These are phyloP conservation scores for Drosophila meridiana DNA, from an alignment of 2,888 invertebrate genomes.

Conservation along the genomic window DNA sequence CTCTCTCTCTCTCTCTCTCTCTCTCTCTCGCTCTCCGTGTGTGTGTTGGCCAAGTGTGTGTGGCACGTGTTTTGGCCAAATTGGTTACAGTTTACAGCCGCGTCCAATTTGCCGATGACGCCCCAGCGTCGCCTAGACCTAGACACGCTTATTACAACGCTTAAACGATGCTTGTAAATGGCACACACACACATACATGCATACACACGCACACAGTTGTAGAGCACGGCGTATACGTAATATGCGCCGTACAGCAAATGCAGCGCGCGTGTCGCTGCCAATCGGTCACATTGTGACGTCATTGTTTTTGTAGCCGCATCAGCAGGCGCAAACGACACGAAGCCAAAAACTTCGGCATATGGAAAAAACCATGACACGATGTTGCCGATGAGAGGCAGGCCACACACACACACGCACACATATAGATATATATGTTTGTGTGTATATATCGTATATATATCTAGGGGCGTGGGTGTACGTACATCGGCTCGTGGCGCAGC, in stretches of 20 bases:
- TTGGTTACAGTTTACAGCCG: slow-evolving; percentile 64
- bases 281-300: slow-evolving; percentile 65
- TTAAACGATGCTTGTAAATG: slow-evolving; percentile 21
- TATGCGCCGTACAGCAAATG: slow-evolving; percentile 28
- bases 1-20: background rate
- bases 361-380: slow-evolving; percentile 42
- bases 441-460: background rate
- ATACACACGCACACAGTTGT: slow-evolving; percentile 3
- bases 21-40: background rate
- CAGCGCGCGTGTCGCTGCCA: slow-evolving; percentile 56
- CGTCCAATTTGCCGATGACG: slow-evolving; percentile 62
- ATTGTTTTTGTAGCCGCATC: slow-evolving; percentile 60
- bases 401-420: background rate
- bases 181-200: slow-evolving; percentile 4
- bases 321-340: slow-evolving; percentile 25
- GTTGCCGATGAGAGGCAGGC: background rate
- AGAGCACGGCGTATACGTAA: slow-evolving; percentile 69
- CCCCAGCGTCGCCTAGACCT: slow-evolving; percentile 53
- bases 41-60: slow-evolving; percentile 4
- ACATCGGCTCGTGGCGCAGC: slow-evolving; percentile 10
- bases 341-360: slow-evolving; percentile 20
- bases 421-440: background rate
- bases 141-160: slow-evolving; percentile 58
- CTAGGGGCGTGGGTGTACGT: slow-evolving; percentile 44
- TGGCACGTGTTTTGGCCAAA: slow-evolving; percentile 57